Evolutionary conservation across 2,797 vertebrate species (phyloP).

Genomic region (Brachyalestes nurse): DNA sequence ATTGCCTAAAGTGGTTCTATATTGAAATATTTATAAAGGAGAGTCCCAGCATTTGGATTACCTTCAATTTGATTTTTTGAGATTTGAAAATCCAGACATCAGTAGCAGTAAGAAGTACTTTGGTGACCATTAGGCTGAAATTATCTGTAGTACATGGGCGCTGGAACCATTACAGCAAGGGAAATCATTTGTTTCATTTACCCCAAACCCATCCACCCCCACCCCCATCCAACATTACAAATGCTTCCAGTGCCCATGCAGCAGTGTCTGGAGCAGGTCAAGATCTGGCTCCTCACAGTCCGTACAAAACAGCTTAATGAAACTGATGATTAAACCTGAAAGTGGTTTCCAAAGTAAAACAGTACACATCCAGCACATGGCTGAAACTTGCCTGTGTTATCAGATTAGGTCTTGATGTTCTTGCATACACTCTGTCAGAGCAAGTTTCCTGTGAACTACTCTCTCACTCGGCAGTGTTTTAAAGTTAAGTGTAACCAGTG

Average conservation of each 20-base stretch:
- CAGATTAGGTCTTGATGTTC: background rate
- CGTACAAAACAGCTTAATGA: no score
- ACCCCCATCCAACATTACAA: no score
- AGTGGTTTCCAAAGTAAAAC: background rate
- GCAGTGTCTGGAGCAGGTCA: no score
- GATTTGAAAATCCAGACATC: background rate
- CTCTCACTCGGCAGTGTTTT: constrained; percentile 61
- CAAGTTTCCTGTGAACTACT: constrained; percentile 22
- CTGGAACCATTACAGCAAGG: no score
- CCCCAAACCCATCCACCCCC: no score
- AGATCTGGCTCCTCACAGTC: no score
- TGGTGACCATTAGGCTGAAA: no score
- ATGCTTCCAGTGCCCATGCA: no score
- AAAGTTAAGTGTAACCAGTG: constrained; percentile 61
- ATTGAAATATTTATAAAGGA: background rate
- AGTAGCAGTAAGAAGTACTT: background rate
- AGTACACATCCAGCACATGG: background rate
- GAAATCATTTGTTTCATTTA: no score
- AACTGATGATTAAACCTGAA: background rate
- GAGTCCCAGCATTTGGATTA: background rate
- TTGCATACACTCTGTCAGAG: background rate
- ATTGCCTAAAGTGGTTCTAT: background rate
- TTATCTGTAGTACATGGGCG: no score
- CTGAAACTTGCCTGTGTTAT: background rate
- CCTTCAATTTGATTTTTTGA: no score